A percentile compares a stretch with the other conserved stretches of the same genome.
Evolutionary conservation across 2,888 invertebrate genomes (phyloP).

Genomic region (Aphrophora alni): DNA sequence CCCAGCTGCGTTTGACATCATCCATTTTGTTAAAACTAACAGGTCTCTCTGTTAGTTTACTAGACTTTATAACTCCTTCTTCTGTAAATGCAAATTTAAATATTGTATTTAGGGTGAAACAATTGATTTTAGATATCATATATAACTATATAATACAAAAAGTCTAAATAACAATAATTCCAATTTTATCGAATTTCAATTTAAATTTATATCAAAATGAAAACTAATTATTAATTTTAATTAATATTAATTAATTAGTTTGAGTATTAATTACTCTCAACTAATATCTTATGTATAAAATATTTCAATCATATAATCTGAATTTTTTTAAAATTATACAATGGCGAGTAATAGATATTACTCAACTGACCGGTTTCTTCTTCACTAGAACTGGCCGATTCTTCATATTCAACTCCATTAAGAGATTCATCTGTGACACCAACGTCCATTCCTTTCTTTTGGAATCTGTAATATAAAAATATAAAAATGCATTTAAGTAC

Average conservation of each 20-base stretch:
- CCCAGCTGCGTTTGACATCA: constrained; percentile 84
- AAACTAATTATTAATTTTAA: no score
- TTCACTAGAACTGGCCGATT: constrained; percentile 72
- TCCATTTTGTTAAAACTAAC: constrained; percentile 83
- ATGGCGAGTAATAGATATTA: no score
- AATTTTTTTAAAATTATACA: no score
- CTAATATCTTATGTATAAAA: no score
- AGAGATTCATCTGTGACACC: constrained; percentile 78
- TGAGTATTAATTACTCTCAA: no score
- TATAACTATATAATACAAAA: neutral
- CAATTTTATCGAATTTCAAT: no score
- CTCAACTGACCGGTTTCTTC: constrained; percentile 62
- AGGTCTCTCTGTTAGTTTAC: constrained; percentile 66
- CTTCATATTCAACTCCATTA: constrained; percentile 75
- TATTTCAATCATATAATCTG: no score
- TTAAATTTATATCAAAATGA: no score
- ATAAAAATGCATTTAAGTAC: constrained; percentile 14
- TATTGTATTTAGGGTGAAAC: neutral
- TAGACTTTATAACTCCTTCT: constrained; percentile 56
- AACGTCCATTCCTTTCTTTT: constrained; percentile 82
- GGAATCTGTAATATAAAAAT: constrained; percentile 64
- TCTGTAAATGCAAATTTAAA: constrained; percentile 53
- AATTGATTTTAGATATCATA: neutral
- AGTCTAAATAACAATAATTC: neutral
- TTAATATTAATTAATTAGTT: no score